phyloP scores from a whole-genome alignment of 2,888 invertebrate species.

The Apodemia hepburni region DNA sequence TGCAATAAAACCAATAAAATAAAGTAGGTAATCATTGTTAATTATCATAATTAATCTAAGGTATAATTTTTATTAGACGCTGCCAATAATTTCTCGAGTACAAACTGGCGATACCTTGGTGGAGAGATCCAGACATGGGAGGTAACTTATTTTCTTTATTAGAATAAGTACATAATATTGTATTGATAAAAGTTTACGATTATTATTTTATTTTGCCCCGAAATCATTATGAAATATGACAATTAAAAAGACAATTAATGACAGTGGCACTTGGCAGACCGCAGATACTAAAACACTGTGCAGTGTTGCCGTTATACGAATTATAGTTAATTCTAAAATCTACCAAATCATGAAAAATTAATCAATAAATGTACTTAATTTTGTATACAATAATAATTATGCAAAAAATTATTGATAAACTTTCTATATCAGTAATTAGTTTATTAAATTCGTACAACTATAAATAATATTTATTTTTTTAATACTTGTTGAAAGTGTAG shows the following conservation, averaged over 20 bases:
- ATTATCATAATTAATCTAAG: not conserved
- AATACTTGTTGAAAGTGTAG: no score
- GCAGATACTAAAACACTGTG: no score
- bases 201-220: not conserved
- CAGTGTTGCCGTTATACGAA: not conserved
- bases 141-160: constrained; percentile 39
- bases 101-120: constrained; percentile 51
- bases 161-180: not conserved
- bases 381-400: not conserved
- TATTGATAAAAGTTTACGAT: not conserved
- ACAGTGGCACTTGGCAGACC: no score
- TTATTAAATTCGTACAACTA: no score
- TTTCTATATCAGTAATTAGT: no score
- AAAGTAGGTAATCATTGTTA: not conserved
- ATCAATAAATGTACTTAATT: not conserved
- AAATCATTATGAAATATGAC: no score
- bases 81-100: constrained; percentile 23
- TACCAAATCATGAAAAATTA: not conserved
- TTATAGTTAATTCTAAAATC: not conserved
- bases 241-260: no score
- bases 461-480: no score
- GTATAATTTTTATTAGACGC: not conserved
- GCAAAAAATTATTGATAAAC: not conserved
- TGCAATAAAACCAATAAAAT: not conserved
- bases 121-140: constrained; percentile 54